These are phyloP conservation scores for Caenorhabditis angaria DNA, from an alignment of 2,888 invertebrate species.

Conservation along the genomic window DNA sequence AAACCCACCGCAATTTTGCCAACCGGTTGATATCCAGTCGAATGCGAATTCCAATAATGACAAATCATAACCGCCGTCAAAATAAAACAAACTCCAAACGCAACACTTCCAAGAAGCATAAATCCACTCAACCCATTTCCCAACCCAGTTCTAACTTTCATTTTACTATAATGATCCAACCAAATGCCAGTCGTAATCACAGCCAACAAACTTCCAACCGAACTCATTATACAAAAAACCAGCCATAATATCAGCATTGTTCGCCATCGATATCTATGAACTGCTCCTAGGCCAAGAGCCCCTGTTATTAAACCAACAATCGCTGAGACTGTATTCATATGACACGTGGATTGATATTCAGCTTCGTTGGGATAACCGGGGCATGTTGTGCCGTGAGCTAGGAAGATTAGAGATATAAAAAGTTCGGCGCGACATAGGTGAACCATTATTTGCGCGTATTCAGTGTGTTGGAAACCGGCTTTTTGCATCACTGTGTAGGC, in stretches of 20 bases:
- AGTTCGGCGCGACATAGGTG: constrained; percentile 69
- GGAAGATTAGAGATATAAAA: constrained; percentile 62
- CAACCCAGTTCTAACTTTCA: constrained; percentile 67
- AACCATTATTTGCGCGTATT: constrained; percentile 66
- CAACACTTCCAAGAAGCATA: constrained; percentile 68
- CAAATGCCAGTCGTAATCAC: constrained; percentile 70
- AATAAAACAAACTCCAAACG: constrained; percentile 69
- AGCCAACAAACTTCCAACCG: constrained; percentile 67
- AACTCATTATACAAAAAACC: constrained; percentile 66
- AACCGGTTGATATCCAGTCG: constrained; percentile 67
- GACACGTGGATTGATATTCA: constrained; percentile 68
- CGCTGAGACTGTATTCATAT: constrained; percentile 70
- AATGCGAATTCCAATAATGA: constrained; percentile 70
- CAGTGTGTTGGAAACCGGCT: constrained; percentile 69
- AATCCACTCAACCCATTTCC: constrained; percentile 68
- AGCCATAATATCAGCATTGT: constrained; percentile 70
- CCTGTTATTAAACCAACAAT: constrained; percentile 67
- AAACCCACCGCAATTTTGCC: constrained; percentile 62
- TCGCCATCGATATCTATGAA: constrained; percentile 67
- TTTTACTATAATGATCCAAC: constrained; percentile 69
- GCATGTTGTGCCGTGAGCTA: constrained; percentile 52
- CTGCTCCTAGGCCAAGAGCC: constrained; percentile 69
- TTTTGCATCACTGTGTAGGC: constrained; percentile 70
- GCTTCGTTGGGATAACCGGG: constrained; percentile 59
- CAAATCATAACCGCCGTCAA: constrained; percentile 70